Conservation (phyloP, 2,797 vertebrate species). For the Halcyon badia region DNA sequence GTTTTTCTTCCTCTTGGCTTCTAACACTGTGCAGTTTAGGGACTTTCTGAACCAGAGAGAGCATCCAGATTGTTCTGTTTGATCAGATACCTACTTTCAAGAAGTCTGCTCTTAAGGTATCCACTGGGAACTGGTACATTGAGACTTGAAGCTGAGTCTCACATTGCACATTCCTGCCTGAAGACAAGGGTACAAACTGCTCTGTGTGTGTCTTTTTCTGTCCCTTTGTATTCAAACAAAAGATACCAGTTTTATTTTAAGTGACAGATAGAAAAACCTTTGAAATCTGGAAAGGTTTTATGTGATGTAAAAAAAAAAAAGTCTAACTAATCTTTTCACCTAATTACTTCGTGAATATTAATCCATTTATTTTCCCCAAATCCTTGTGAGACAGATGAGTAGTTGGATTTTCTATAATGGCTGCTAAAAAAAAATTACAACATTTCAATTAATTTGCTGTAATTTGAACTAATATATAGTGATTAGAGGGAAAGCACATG, state of each 20-base stretch:
- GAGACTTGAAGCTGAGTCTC: neutral
- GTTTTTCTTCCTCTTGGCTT: neutral
- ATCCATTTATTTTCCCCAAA: neutral
- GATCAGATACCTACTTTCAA: neutral
- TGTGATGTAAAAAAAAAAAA: neutral
- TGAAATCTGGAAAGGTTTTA: neutral
- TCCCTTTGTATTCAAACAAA: conserved; percentile 4
- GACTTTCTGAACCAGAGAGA: neutral
- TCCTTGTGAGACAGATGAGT: neutral
- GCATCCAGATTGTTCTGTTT: neutral
- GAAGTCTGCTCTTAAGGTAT: neutral
- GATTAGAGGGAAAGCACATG: neutral
- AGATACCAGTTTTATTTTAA: neutral
- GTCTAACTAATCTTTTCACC: neutral
- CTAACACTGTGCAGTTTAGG: neutral
- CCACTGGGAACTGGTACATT: neutral
- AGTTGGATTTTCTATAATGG: neutral
- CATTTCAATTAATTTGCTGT: neutral
- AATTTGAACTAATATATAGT: neutral
- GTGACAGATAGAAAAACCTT: neutral
- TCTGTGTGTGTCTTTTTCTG: neutral
- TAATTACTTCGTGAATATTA: neutral
- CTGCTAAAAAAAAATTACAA: neutral
- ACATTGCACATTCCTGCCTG: neutral
- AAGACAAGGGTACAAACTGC: neutral